phyloP scores from a whole-genome alignment of 2,888 invertebrate species.

The Gibbula magus region DNA sequence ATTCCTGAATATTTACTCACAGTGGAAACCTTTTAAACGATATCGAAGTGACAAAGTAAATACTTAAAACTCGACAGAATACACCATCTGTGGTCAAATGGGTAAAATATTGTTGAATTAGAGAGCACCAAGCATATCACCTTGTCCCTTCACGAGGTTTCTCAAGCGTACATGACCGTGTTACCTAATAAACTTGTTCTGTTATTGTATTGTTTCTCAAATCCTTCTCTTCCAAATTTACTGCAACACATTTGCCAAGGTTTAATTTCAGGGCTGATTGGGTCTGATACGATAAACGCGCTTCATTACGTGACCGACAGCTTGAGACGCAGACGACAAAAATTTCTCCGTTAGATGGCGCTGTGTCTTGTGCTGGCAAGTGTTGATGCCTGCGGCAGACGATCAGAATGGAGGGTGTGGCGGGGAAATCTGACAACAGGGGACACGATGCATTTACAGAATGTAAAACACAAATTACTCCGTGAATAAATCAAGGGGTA shows the following conservation, averaged over 20 bases:
- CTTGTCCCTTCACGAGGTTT: background rate
- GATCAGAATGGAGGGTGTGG: background rate
- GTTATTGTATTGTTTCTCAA: background rate
- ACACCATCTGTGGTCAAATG: too few relatives aligned
- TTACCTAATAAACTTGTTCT: background rate
- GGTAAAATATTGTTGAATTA: too few relatives aligned
- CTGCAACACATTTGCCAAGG: background rate
- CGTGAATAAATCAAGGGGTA: background rate
- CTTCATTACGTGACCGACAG: background rate
- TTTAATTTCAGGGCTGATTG: constrained; percentile 4
- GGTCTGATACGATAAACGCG: background rate
- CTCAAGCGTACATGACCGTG: background rate
- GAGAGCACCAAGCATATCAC: background rate
- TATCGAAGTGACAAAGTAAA: too few relatives aligned
- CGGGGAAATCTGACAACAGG: background rate
- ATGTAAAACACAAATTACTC: background rate
- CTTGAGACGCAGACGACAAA: constrained; percentile 6
- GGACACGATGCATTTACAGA: background rate
- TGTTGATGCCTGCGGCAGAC: constrained; percentile 6
- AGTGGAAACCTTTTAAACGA: too few relatives aligned
- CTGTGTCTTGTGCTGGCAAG: background rate
- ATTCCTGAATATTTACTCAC: too few relatives aligned
- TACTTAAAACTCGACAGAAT: too few relatives aligned
- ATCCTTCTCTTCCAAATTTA: background rate
- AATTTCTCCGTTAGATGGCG: background rate